phyloP scores from a whole-genome alignment of 1,140 invertebrate species.

The Macrotrachela quadricornifera region DNA sequence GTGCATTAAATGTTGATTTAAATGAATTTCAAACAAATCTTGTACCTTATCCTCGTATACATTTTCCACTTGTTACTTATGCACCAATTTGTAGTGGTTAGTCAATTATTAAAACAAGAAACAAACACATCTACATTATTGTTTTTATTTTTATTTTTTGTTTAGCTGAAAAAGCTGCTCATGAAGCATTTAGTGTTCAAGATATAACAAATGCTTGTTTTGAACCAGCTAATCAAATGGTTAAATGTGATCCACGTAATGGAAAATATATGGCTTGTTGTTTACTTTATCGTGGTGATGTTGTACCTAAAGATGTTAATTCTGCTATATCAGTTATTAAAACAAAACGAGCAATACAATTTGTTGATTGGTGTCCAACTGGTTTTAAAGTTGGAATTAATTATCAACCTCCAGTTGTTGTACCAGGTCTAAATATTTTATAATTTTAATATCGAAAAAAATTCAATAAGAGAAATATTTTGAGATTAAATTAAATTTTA shows the following conservation, averaged over 20 bases:
- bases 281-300: constrained; percentile 20
- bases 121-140: too few species aligned
- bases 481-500: too few species aligned
- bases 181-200: constrained; percentile 35
- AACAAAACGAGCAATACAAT: constrained; percentile 42
- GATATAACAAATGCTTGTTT: constrained; percentile 70
- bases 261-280: constrained; percentile 29
- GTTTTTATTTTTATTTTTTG: too few species aligned
- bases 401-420: constrained; percentile 19
- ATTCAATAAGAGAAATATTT: too few species aligned
- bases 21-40: constrained; percentile 22
- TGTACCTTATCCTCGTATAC: constrained; percentile 25
- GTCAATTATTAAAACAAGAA: too few species aligned
- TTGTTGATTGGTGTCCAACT: constrained; percentile 59
- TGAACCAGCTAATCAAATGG: constrained; percentile 68
- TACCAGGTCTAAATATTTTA: constrained; percentile 12
- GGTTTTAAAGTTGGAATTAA: constrained; percentile 40
- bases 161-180: constrained; percentile 20
- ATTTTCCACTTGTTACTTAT: constrained; percentile 20
- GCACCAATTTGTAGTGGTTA: constrained; percentile 17
- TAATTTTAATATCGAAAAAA: too few species aligned
- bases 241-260: constrained; percentile 63
- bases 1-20: constrained; percentile 48
- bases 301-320: constrained; percentile 55
- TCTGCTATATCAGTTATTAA: constrained; percentile 43